phyloP scores from a whole-genome alignment of 2,888 invertebrate genomes.

The Apomyelois bistriatella region DNA sequence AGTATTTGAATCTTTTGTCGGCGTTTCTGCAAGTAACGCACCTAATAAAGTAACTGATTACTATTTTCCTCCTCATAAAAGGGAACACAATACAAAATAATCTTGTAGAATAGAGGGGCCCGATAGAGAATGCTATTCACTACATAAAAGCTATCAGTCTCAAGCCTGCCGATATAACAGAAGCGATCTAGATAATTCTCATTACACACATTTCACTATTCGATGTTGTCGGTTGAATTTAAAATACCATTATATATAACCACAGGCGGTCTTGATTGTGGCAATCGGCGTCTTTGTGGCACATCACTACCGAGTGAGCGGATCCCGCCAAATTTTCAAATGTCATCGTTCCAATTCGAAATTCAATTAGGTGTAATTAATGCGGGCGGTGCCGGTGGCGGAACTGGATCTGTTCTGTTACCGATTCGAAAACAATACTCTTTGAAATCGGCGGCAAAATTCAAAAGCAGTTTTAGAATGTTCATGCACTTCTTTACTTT shows the following conservation, averaged over 20 bases:
- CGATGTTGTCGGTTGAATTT: slow-evolving; percentile 66
- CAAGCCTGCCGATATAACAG: slow-evolving; percentile 69
- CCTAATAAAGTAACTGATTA: slow-evolving; percentile 73
- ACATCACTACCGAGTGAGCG: slow-evolving; percentile 68
- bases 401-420: slow-evolving; percentile 54
- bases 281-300: slow-evolving; percentile 69
- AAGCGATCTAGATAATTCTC: slow-evolving; percentile 77
- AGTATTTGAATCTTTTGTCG: slow-evolving; percentile 22
- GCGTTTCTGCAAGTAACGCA: slow-evolving; percentile 67
- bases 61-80: slow-evolving; percentile 65
- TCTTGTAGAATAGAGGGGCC: slow-evolving; percentile 65
- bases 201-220: slow-evolving; percentile 77
- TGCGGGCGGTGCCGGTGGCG: slow-evolving; percentile 70
- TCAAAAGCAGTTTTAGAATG: slow-evolving; percentile 52
- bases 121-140: slow-evolving; percentile 68
- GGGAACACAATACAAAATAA: slow-evolving; percentile 68
- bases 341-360: slow-evolving; percentile 84
- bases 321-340: slow-evolving; percentile 77
- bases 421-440: slow-evolving; percentile 70
- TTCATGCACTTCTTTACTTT: slow-evolving; percentile 39
- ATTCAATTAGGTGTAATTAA: slow-evolving; percentile 83
- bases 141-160: slow-evolving; percentile 56
- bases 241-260: slow-evolving; percentile 67
- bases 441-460: slow-evolving; percentile 46
- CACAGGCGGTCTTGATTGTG: slow-evolving; percentile 68